These are phyloP conservation scores for Mimumesa dahlbomi DNA, from an alignment of 2,888 invertebrate species.

Conservation along the genomic window DNA sequence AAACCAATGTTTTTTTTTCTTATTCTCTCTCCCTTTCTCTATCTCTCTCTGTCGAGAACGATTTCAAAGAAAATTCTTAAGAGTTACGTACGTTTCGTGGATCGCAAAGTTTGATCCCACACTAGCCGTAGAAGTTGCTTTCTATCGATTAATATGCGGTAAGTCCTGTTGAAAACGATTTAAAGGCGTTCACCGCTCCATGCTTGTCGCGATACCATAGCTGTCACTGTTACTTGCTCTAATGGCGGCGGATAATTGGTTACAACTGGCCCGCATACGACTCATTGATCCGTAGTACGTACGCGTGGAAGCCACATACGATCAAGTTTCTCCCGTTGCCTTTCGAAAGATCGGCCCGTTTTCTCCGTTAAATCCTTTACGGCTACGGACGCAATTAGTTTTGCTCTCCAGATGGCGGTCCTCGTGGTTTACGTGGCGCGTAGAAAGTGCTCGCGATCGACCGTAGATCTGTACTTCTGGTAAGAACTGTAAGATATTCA, in stretches of 20 bases:
- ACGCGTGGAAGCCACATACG: conserved; percentile 29
- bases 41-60: neutral
- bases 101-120: conserved; percentile 24
- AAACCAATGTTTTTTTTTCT: too few relatives aligned
- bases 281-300: conserved; percentile 46
- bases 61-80: conserved; percentile 6
- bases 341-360: conserved; percentile 55
- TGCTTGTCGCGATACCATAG: conserved; percentile 57
- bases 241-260: conserved; percentile 61
- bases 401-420: conserved; percentile 33
- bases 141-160: conserved; percentile 72
- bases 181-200: conserved; percentile 60
- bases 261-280: conserved; percentile 45
- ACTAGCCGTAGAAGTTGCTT: conserved; percentile 50
- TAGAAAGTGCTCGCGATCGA: conserved; percentile 49
- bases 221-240: conserved; percentile 48
- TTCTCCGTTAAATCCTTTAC: conserved; percentile 53
- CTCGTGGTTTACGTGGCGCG: conserved; percentile 14
- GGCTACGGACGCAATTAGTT: conserved; percentile 56
- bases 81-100: neutral
- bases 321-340: conserved; percentile 53
- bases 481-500: too few relatives aligned
- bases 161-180: conserved; percentile 56
- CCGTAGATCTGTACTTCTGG: too few relatives aligned
- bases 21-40: too few relatives aligned